Evolutionary conservation across 2,113 vertebrate genomes (phyloP).

Genomic region (Hippopotamus amphibius): DNA sequence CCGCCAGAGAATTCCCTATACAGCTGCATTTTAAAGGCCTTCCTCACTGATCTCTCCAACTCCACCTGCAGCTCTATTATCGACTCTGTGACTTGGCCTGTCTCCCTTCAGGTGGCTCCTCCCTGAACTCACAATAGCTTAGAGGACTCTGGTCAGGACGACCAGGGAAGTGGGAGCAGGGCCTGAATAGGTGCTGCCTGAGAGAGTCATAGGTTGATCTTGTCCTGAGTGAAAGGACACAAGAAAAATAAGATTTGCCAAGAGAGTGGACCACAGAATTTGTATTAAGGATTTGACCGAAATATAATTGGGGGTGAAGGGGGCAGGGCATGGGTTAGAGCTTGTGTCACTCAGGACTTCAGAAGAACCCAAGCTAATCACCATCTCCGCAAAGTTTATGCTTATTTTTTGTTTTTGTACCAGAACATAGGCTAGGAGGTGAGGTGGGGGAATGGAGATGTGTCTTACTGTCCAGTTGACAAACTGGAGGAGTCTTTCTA

Average conservation of each 20-base stretch:
- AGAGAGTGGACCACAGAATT: background rate
- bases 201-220: background rate
- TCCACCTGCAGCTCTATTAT: accelerated
- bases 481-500: background rate
- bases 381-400: background rate
- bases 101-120: background rate
- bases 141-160: too few species aligned
- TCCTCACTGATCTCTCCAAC: accelerated
- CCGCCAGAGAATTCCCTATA: too few species aligned
- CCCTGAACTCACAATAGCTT: background rate
- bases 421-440: background rate
- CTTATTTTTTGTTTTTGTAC: background rate
- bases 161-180: background rate
- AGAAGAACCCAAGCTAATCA: background rate
- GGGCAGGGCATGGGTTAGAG: too few species aligned
- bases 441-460: accelerated
- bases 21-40: background rate
- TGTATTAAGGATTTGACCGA: accelerated
- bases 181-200: background rate
- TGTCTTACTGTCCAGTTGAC: background rate
- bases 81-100: background rate
- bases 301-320: accelerated
- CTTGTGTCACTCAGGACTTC: background rate
- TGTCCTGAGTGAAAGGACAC: background rate
- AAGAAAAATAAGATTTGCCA: accelerated